Evolutionary conservation across 2,888 invertebrate genomes (phyloP), one percentile per base, ranked within the genome.

Genomic region (Lepidocyrtinus sp.): DNA sequence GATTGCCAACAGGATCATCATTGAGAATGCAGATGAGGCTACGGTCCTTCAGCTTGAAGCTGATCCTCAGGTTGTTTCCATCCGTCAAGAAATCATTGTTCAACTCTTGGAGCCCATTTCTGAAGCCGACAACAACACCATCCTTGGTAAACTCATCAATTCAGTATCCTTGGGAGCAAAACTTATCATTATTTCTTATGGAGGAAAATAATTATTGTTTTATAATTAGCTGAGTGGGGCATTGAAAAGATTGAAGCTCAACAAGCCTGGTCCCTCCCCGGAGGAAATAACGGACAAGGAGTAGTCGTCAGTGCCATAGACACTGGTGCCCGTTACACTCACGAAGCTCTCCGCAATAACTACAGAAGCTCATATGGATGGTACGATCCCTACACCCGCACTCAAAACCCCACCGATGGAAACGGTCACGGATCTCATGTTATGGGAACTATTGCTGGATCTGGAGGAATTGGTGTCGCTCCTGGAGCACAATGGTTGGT

Each of bases 211-310:
- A n/a, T n/a, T n/a, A n/a, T 36, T 36, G 5, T 36, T 36, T 36
- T 12, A 36, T 12, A 5, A 36, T 7, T 12, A 7, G 69, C 62
- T 9, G 79, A 75, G 62, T 83, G 83, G 83, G 81, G 81, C 5
- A 22, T 83, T 25, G 62, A 36, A 7, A 69, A 36, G 21, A 71
- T 70, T 67, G 61, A 71, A 27, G 81, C 81, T 7, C 72, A 26
- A 12, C 17, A 45, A 25, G 81, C 81, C 0, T 81, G 81, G 81
- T 21, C 19, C 0, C n/a, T 75, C 1, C 75, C 72, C 1, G 81
- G 81, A 65, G 81, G 81, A 9, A 81, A 81, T 55, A 67, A 75
- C 19, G 81, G 81, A n/a, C 15, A 17, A 21, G 81, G 81, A 5
- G 69, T 75, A 1, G 63, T 75, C 12, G 26, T 45, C 3, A 1